Evolutionary conservation across 2,113 vertebrate species (phyloP).

Genomic region (Cranoglanis bouderius): DNA sequence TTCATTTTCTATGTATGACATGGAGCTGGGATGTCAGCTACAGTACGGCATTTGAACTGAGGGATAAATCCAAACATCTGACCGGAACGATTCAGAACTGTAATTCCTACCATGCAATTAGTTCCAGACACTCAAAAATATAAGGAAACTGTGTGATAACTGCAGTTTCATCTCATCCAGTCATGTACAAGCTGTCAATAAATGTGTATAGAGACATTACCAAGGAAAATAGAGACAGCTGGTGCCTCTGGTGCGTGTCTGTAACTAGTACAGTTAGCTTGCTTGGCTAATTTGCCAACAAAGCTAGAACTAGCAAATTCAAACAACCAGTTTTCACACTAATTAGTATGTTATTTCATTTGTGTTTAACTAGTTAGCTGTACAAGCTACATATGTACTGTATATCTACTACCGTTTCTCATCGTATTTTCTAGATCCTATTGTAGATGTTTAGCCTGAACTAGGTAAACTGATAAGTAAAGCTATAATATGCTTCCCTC

Average conservation of each 20-base stretch:
- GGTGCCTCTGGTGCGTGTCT: not conserved
- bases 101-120: not conserved
- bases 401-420: not conserved
- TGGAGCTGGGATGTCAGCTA: not conserved
- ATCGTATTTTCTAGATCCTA: not conserved
- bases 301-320: not conserved
- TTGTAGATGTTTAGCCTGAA: not conserved
- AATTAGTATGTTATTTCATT: not conserved
- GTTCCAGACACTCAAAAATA: not conserved
- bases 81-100: not conserved
- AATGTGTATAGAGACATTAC: too few species aligned
- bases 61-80: not conserved
- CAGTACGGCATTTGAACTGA: not conserved
- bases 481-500: not conserved
- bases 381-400: too few species aligned
- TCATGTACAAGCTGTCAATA: not conserved
- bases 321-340: not conserved
- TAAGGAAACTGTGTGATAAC: not conserved
- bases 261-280: not conserved
- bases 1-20: not conserved
- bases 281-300: not conserved
- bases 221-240: too few species aligned
- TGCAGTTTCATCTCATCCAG: not conserved
- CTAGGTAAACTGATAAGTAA: not conserved
- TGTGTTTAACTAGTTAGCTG: not conserved